Evolutionary conservation across 2,113 vertebrate genomes (phyloP).

Genomic region (Regulus satrapa): DNA sequence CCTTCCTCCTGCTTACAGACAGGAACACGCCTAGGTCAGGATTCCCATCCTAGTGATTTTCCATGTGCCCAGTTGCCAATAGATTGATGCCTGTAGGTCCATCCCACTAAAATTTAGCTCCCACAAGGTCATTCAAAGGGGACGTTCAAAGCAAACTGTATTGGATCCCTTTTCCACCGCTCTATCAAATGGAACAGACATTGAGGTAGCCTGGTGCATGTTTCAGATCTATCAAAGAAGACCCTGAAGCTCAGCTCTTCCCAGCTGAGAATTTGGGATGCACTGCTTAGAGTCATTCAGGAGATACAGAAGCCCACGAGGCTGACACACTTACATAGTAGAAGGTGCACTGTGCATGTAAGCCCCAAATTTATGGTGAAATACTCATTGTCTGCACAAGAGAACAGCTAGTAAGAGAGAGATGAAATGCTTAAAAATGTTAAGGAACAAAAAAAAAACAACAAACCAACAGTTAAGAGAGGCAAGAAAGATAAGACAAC

Average conservation of each 20-base stretch:
- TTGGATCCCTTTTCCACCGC: neutral
- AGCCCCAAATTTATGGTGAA: neutral
- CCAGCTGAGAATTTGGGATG: neutral
- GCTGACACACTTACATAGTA: neutral
- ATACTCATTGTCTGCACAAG: neutral
- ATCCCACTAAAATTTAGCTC: neutral
- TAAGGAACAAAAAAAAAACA: neutral
- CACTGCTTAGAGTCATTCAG: neutral
- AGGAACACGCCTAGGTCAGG: neutral
- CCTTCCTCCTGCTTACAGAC: neutral
- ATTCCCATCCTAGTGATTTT: neutral
- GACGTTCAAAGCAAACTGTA: neutral
- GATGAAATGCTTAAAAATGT: neutral
- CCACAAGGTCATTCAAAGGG: neutral
- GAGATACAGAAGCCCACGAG: neutral
- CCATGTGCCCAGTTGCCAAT: neutral
- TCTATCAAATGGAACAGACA: neutral
- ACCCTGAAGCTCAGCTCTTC: neutral
- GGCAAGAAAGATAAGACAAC: constrained; percentile 45
- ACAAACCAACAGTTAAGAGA: neutral
- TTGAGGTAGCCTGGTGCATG: neutral
- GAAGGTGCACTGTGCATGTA: neutral
- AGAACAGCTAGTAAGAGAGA: neutral
- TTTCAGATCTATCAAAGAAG: neutral
- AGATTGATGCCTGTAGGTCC: neutral